Percentiles rank a stretch among this genome's conserved stretches.
phyloP scores from a whole-genome alignment of 2,888 invertebrate species.

The Anagyrus pseudococci region DNA sequence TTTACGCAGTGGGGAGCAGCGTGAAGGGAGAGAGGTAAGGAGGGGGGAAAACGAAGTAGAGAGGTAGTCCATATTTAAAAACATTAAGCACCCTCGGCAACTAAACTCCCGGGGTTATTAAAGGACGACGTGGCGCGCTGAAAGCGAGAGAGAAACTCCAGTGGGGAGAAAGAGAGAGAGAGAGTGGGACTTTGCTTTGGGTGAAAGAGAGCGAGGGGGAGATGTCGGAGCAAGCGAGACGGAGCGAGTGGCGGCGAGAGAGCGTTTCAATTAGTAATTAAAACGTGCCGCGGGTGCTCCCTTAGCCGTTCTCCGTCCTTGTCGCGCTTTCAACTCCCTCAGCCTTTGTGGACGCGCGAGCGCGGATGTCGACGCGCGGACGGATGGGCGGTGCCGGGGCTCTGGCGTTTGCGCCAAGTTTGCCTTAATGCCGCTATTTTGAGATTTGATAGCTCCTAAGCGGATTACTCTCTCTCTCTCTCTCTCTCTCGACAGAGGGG shows the following conservation, averaged over 20 bases:
- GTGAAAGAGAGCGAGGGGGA: conserved; percentile 5
- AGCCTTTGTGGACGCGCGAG: conserved; percentile 3
- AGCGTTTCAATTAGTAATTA: conserved; percentile 57
- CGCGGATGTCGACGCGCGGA: neutral
- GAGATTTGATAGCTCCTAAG: conserved; percentile 35
- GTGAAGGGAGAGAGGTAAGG: too few relatives aligned
- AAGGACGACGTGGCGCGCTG: conserved; percentile 16
- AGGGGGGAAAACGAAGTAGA: too few relatives aligned
- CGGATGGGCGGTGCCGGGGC: neutral
- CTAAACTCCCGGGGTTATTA: conserved; percentile 20
- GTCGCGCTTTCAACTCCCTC: conserved; percentile 8
- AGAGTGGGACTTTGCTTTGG: neutral
- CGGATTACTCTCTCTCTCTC: conserved; percentile 25
- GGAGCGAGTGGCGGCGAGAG: conserved; percentile 10
- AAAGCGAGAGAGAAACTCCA: conserved; percentile 5
- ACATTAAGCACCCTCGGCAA: conserved; percentile 28
- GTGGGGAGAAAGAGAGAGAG: neutral
- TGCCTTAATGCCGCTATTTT: conserved; percentile 28
- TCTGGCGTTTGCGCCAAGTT: neutral
- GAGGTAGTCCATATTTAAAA: conserved; percentile 27
- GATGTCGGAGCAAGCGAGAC: conserved; percentile 2
- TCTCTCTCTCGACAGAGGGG: too few relatives aligned
- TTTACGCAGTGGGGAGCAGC: too few relatives aligned
- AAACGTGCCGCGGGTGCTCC: conserved; percentile 46
- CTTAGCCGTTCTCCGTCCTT: conserved; percentile 32